Base-by-base conservation (phyloP, 2,888 invertebrate genomes). In the Sericinus montela region DNA sequence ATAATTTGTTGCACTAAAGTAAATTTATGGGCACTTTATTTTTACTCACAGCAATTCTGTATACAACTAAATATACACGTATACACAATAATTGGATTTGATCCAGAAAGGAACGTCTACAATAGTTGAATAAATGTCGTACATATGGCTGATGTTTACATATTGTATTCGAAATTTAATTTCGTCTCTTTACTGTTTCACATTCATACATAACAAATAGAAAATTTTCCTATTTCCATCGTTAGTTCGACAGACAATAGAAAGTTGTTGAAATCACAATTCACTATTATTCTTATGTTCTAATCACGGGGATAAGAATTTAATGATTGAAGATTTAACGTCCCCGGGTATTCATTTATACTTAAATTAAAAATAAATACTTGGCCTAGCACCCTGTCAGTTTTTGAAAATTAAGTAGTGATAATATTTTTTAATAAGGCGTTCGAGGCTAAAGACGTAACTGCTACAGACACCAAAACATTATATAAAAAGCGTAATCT, bases 331-430 rank as follows among this genome's bases (percentile, higher is more conserved):
- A 13, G 32, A 32, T 32, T 32, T 32, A 34, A 16, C 30, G 10
- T 40, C 25, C 63, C 62, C 63, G 58, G 51, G 35, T 44, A 46
- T 54, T 56, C 55, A 65, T 59, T 62, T 59, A 65, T 52, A 53
- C 71, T 75, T 75, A 62, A 56, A 63, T 62, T 58, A 71, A 72
- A 74, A 75, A 76, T 81, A 81, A 80, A 80, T 81, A 82, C 69
- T 75, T 73, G 63, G 65, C 69, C 75, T 80, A 78, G 74, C 72
- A 72, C 64, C 71, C 13, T 32, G 15, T 41, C 1, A 11, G 8
- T 3, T 3, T 39, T 34, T 14, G 4, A 14, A 10, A n/a, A 3
- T 29, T 29, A 10, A 29, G 29, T 3, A 19, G 3, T 19, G 19
- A 5, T 3, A 19, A 19, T 19, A 19, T 2, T 19, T 19, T 19